Percentiles rank a stretch among this genome's conserved stretches.
Evolutionary conservation across 2,113 vertebrate genomes (phyloP).

Genomic region (Eulemur rufifrons): DNA sequence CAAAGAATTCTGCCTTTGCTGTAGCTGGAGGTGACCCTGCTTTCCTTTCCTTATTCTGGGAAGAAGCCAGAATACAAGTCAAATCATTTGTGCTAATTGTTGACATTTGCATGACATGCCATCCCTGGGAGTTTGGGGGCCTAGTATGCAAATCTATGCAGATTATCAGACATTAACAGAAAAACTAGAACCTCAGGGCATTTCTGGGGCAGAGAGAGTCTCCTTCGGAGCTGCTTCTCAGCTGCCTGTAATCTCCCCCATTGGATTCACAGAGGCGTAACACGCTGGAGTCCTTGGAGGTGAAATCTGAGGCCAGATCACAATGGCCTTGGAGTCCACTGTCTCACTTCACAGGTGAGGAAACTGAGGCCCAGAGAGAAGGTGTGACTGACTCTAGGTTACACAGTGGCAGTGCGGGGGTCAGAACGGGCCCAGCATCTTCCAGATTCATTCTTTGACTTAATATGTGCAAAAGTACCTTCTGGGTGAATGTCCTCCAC

Average conservation of each 20-base stretch:
- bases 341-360: not conserved
- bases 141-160: not conserved
- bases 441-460: not conserved
- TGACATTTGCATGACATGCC: not conserved
- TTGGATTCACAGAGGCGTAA: not conserved
- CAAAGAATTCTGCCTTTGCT: not conserved
- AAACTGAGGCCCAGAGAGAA: not conserved
- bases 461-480: not conserved
- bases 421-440: not conserved
- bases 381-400: not conserved
- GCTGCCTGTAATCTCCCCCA: not conserved
- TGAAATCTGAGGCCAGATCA: not conserved
- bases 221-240: not conserved
- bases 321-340: not conserved
- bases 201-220: not conserved
- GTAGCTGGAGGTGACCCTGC: not conserved
- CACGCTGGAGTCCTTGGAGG: not conserved
- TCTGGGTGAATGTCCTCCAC: not conserved
- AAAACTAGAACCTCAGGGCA: not conserved
- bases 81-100: constrained; percentile 20
- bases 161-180: not conserved
- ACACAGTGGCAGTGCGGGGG: not conserved
- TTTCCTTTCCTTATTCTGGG: not conserved
- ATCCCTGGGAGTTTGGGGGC: not conserved
- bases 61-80: not conserved